Percentiles rank a stretch among this genome's conserved stretches.
phyloP scores from a whole-genome alignment of 2,888 invertebrate species.

The Mystacides longicornis region DNA sequence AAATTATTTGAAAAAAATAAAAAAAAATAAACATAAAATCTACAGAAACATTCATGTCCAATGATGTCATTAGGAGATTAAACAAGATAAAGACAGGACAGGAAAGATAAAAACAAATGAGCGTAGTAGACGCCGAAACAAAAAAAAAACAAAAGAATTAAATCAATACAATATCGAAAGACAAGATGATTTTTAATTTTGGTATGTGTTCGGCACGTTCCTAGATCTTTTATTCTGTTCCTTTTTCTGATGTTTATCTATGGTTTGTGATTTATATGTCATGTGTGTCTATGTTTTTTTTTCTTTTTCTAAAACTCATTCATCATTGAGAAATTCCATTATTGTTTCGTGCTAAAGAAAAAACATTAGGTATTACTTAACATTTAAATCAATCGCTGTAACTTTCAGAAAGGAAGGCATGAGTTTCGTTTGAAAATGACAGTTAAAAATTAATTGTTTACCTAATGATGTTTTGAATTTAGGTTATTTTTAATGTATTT shows the following conservation, averaged over 20 bases:
- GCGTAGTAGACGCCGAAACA: background rate
- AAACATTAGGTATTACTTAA: too few relatives aligned
- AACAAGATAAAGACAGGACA: background rate
- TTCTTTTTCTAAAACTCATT: too few relatives aligned
- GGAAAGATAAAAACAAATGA: slow-evolving; percentile 1
- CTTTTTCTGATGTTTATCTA: background rate
- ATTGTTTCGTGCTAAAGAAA: too few relatives aligned
- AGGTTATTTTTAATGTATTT: too few relatives aligned
- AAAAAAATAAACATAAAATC: background rate
- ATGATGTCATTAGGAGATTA: background rate
- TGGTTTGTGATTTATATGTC: too few relatives aligned
- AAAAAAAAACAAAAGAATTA: background rate
- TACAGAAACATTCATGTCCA: background rate
- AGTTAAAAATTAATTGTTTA: too few relatives aligned
- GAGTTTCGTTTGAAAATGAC: too few relatives aligned
- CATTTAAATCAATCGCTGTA: too few relatives aligned
- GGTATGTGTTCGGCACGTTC: slow-evolving; percentile 10
- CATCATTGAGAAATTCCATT: too few relatives aligned
- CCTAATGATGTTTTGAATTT: too few relatives aligned
- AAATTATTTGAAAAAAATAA: background rate
- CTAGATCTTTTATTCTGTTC: background rate
- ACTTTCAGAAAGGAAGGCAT: too few relatives aligned
- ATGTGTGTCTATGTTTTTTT: too few relatives aligned
- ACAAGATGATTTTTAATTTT: background rate
- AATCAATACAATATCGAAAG: background rate